Base-by-base conservation (phyloP, 2,113 vertebrate genomes). In the Eira barbara region DNA sequence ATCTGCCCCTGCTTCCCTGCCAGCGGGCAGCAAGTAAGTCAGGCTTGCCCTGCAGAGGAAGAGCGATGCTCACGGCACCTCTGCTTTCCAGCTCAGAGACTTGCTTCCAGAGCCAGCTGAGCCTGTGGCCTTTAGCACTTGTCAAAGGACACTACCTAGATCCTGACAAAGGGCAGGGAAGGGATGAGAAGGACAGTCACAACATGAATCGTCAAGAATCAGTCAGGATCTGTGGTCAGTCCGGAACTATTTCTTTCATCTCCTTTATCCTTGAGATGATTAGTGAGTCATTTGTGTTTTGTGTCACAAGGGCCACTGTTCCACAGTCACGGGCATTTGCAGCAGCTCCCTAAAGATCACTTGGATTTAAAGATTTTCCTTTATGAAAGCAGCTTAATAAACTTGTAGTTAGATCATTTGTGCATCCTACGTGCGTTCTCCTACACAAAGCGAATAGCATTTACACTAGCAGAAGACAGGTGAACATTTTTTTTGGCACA, bases 151-250 rank as follows among this genome's bases (percentile, higher is more conserved):
- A 10, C 52, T 84, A 76, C 63, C 29, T 96, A 11, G 21, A 90
- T 71, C 29, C 55, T 97, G 67, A 76, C 39, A 79, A 55, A 42
- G 17, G 45, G 11, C 34, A 88, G 92, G 59, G 95, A 39, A 39
- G 88, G 27, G n/a, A 95, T 93, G 39, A 45, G 45, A 0, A 94
- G 74, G 76, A 47, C 87, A 92, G 73, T 31, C 57, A 81, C 34
- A 94, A 83, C 95, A 55, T 90, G 93, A 98, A 95, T 95, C 95
- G 52, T 95, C 91, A 97, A 93, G 39, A 47, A 36, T 95, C 63
- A 95, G 85, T 95, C 96, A 95, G 57, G 93, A 97, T 59, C 78
- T 81, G 14, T 80, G 97, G 80, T 97, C 97, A 97, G 84, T 92
- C 13, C 78, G 92, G 91, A 98, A 97, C 97, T 73, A 97, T 87